Evolutionary conservation across 2,797 vertebrate species (phyloP), one percentile per base, ranked within the genome.

Genomic region (Geotrypetes seraphini): DNA sequence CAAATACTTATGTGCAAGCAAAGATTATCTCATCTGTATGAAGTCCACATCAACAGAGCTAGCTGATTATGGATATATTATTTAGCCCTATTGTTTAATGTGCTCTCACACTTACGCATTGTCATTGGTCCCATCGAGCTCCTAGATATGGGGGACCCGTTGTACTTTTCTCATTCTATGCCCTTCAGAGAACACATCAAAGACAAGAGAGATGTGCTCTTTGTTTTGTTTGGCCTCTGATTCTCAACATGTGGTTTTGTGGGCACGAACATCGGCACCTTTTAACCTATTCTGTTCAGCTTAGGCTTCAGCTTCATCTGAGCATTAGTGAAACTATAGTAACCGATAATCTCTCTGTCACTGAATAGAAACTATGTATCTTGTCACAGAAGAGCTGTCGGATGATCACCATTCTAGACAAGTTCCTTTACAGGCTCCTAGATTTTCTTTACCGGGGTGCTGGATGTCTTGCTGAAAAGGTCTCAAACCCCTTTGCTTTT

Each of bases 251-350:
- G 93, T 90, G 92, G 93, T 88, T 95, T 90, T 85, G 71, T 78
- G 72, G 87, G 85, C 87, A 74, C 84, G 85, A 89, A 92, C 85
- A 90, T 92, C 90, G 90, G 92, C 88, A 91, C 90, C 91, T 95
- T 97, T 96, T 96, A 94, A 96, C 90, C 91, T 91, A 97, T 97
- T 97, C 91, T 95, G 88, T 88, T 79, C 73, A 95, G 94, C 91
- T 98, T 96, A 96, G 89, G 85, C 84, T 81, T 75, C 54, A 82
- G 87, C 88, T 91, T 86, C 89, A 88, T 90, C 88, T 90, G 85
- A 82, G 92, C 89, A 91, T 96, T 97, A 97, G 89, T 82, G 92
- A 96, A 95, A 96, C 94, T 97, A 97, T 98, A 96, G 94, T 96
- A 97, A 98, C 94, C 85, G 78, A 88, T 97, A 97, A 98, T 94